Conservation (phyloP, 2,888 invertebrate genomes). For the Nymphalis polychloros region DNA sequence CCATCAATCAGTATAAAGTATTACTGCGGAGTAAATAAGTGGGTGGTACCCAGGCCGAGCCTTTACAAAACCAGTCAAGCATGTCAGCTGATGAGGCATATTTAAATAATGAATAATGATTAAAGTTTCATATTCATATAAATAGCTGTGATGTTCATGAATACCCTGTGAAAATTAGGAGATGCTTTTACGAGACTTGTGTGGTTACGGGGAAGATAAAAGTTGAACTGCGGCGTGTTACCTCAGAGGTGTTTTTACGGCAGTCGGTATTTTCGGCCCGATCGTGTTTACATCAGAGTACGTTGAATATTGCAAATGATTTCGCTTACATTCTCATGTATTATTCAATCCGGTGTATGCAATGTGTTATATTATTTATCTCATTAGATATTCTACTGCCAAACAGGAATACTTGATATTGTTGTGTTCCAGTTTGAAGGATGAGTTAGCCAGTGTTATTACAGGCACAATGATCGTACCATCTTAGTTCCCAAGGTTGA, state of each 20-base stretch:
- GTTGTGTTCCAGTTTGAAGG: too few relatives aligned
- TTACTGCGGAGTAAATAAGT: too few relatives aligned
- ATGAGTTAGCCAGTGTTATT: too few relatives aligned
- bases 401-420: too few relatives aligned
- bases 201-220: conserved; percentile 45
- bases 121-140: conserved; percentile 29
- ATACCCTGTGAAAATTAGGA: conserved; percentile 43
- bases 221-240: conserved; percentile 43
- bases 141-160: conserved; percentile 47
- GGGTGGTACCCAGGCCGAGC: too few relatives aligned
- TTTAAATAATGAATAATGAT: neutral
- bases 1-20: too few relatives aligned
- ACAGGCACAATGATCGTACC: too few relatives aligned
- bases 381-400: too few relatives aligned
- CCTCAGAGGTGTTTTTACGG: conserved; percentile 44
- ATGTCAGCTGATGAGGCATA: too few relatives aligned
- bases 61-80: too few relatives aligned
- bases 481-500: too few relatives aligned
- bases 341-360: neutral
- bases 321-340: neutral
- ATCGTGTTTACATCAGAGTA: conserved; percentile 27
- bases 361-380: too few relatives aligned
- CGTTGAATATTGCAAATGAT: conserved; percentile 48
- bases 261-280: conserved; percentile 46
- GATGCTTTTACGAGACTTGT: conserved; percentile 50